These are phyloP conservation scores for Eugnorisma glareosa DNA, from an alignment of 2,888 invertebrate genomes.

Conservation along the genomic window DNA sequence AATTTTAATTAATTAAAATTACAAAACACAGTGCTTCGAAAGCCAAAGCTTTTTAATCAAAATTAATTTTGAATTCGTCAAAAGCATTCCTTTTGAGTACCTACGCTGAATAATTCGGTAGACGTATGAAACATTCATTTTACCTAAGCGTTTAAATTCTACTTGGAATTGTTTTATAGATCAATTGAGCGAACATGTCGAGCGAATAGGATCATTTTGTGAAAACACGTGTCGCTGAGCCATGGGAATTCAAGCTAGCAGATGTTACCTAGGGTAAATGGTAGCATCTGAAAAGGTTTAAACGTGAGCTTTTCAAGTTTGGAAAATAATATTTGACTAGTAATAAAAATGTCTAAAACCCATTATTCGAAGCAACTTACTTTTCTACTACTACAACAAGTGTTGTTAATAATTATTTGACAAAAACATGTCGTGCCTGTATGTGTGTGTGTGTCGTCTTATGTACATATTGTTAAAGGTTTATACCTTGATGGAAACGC, in stretches of 20 bases:
- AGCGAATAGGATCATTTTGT: conserved; percentile 30
- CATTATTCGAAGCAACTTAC: background rate
- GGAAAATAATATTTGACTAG: background rate
- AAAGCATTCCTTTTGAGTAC: conserved; percentile 13
- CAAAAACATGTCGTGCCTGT: background rate
- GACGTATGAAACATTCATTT: conserved; percentile 21
- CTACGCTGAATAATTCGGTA: background rate
- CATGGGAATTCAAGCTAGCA: conserved; percentile 8
- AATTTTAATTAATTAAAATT: background rate
- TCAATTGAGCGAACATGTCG: conserved; percentile 14
- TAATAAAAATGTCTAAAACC: background rate
- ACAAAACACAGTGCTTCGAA: background rate
- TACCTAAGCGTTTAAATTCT: conserved; percentile 16
- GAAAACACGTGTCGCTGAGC: conserved; percentile 26
- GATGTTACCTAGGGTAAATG: background rate
- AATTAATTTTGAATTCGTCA: conserved; percentile 5
- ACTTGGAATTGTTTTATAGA: conserved; percentile 25
- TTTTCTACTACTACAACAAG: background rate
- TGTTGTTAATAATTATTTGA: background rate
- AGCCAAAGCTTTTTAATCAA: background rate
- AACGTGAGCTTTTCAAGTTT: background rate
- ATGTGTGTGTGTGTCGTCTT: too few relatives aligned
- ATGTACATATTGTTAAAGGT: background rate
- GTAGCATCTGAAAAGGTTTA: background rate
- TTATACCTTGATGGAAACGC: background rate